phyloP scores from a whole-genome alignment of 2,113 vertebrate genomes.

The Tachuris rubrigastra region DNA sequence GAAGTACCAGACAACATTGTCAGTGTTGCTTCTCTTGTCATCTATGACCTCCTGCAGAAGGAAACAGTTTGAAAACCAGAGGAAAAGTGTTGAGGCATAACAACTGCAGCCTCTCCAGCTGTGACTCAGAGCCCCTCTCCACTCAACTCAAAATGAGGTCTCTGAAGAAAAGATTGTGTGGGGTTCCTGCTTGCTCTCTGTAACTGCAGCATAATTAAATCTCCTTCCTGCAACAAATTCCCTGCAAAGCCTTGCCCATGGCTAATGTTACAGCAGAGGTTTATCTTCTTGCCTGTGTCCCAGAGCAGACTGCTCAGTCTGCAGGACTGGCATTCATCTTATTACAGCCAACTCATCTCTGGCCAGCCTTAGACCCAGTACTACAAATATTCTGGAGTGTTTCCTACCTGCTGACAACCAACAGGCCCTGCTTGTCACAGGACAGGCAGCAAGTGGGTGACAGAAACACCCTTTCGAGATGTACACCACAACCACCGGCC shows the following conservation, averaged over 20 bases:
- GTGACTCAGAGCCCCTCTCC: background rate
- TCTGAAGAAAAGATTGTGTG: background rate
- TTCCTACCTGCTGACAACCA: background rate
- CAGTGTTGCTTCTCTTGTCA: background rate
- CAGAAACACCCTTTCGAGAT: background rate
- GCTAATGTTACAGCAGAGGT: background rate
- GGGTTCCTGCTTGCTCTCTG: background rate
- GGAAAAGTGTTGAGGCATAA: background rate
- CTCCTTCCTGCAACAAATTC: background rate
- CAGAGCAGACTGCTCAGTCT: background rate
- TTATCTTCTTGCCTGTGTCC: background rate
- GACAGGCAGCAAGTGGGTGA: background rate
- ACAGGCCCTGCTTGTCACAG: rapidly evolving
- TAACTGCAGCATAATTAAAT: background rate
- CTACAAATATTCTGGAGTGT: background rate
- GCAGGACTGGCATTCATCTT: background rate
- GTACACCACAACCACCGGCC: background rate
- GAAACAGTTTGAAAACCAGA: background rate
- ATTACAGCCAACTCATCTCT: background rate
- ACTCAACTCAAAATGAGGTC: background rate
- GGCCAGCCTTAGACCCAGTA: background rate
- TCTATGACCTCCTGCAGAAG: background rate
- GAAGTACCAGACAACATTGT: background rate
- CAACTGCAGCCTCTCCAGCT: background rate
- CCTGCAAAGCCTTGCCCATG: background rate